phyloP scores from a whole-genome alignment of 2,888 invertebrate genomes.

The Cyaniris semiargus region DNA sequence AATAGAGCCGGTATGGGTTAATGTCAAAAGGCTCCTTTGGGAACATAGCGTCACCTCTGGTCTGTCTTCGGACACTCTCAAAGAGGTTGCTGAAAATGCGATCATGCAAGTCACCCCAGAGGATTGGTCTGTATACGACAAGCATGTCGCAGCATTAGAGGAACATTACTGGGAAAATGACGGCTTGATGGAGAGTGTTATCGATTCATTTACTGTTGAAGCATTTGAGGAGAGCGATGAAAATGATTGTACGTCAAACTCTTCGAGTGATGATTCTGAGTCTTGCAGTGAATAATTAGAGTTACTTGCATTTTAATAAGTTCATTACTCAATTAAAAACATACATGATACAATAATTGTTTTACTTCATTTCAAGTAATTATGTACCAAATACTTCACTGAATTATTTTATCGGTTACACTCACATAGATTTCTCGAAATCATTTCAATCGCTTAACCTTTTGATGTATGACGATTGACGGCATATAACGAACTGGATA shows the following conservation, averaged over 20 bases:
- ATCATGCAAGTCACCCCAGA: neutral
- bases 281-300: neutral
- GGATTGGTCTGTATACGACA: neutral
- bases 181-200: neutral
- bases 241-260: neutral
- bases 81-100: neutral
- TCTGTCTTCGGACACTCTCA: neutral
- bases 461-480: neutral
- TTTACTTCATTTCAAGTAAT: too few species aligned
- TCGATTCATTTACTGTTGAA: neutral
- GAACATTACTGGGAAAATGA: neutral
- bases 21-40: neutral
- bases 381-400: too few species aligned
- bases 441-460: neutral
- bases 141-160: neutral
- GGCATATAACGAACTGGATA: neutral
- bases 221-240: neutral
- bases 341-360: neutral
- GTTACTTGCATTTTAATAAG: neutral
- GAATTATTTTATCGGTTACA: neutral
- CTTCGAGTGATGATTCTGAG: neutral
- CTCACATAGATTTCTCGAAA: neutral
- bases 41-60: neutral
- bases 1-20: neutral
- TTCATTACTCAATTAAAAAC: neutral